Evolutionary conservation across 2,113 vertebrate species (phyloP), one percentile per base, ranked within the genome.

Genomic region (Poeciliopsis occidentalis): DNA sequence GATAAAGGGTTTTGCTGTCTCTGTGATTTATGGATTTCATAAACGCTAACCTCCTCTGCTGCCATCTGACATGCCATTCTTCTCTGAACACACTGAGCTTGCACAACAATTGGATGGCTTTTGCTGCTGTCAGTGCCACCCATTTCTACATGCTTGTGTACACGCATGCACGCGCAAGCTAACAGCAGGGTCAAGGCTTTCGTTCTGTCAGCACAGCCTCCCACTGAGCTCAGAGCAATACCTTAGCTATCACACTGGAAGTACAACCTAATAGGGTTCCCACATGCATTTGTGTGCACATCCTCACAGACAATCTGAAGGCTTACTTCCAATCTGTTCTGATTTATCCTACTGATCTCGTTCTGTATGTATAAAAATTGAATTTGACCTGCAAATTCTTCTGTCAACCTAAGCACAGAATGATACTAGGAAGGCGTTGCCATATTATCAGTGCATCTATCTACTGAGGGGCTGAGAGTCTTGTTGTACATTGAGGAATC

Each of bases 11-110:
- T 81, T 63, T 64, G 89, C 89, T 92, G 92, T 93, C 91, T 88
- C 64, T 70, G 80, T 93, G 93, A 94, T 92, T 93, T 93, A 93
- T 93, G 91, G 91, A 92, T 91, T 92, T 94, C 93, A 94, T 94
- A 93, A 94, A 89, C 80, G 82, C 87, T 85, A 89, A 86, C 83
- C 77, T 73, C 78, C 85, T 83, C 85, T 73, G 78, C 89, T 89
- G 69, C 86, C 80, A 84, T 85, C 83, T 88, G 90, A 86, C 89
- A 88, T 54, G 5, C 87, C 85, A 80, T 91, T 90, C 83, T 91
- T 87, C 80, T 86, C 85, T 71, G 71, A 85, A 81, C 90, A 80
- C 78, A 76, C 73, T 57, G 76, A 81, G 86, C 79, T 79, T 78
- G 76, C 73, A 78, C 80, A 76, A 86, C 88, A 87, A 87, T 87